Evolutionary conservation across 2,888 invertebrate species (phyloP).

Genomic region (Ceramica pisi): DNA sequence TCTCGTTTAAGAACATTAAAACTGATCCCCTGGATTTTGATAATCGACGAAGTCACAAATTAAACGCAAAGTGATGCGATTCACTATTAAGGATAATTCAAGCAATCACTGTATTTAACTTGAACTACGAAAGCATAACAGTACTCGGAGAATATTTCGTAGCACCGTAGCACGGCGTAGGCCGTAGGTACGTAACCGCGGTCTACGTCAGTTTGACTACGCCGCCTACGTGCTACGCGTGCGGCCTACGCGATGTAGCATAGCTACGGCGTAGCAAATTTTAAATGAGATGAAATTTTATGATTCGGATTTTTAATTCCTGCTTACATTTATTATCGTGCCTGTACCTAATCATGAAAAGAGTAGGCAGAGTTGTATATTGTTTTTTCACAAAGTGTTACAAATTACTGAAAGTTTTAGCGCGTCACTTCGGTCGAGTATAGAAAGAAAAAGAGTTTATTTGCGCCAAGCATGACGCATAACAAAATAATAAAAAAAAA

Average conservation of each 20-base stretch:
- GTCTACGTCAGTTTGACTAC: constrained; percentile 17
- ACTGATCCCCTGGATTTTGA: too few species aligned
- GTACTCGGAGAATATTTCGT: neutral
- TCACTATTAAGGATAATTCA: too few species aligned
- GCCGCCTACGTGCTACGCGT: constrained; percentile 30
- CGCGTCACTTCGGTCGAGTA: too few species aligned
- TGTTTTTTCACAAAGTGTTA: neutral
- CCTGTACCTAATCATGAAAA: neutral
- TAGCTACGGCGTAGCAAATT: constrained; percentile 30
- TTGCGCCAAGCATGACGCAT: too few species aligned
- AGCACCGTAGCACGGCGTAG: constrained; percentile 31
- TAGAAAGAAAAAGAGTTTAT: too few species aligned
- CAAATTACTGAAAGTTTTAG: neutral
- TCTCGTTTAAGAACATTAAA: too few species aligned
- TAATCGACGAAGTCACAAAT: too few species aligned
- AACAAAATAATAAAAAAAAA: too few species aligned
- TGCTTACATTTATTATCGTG: neutral
- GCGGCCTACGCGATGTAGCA: constrained; percentile 1
- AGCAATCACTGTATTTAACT: too few species aligned
- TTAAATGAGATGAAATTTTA: neutral
- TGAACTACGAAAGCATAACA: neutral
- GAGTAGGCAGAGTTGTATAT: neutral
- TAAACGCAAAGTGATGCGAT: too few species aligned
- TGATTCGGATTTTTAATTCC: neutral
- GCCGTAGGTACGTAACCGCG: neutral